Conservation (phyloP, 2,113 vertebrate genomes). For the Pseudois nayaur region DNA sequence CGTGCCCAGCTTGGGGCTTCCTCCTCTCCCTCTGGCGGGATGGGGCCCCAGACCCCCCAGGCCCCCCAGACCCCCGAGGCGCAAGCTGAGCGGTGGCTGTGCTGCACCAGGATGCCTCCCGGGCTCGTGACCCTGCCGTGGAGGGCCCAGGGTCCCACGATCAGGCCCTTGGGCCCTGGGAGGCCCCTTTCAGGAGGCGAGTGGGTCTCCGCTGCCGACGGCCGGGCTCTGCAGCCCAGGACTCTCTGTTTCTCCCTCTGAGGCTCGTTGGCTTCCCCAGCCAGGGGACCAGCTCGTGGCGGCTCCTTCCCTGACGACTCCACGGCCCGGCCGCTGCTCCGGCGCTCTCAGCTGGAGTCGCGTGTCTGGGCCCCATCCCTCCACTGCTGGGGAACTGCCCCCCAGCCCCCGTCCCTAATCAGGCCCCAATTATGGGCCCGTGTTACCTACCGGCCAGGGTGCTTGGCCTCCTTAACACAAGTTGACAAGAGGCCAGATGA, state of each 20-base stretch:
- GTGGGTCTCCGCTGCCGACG: rapidly evolving
- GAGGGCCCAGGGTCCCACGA: neutral
- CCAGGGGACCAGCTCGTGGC: neutral
- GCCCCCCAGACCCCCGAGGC: neutral
- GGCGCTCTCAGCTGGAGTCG: rapidly evolving
- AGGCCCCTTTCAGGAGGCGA: rapidly evolving
- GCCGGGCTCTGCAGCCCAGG: neutral
- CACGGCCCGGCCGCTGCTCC: rapidly evolving
- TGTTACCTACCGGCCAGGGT: neutral
- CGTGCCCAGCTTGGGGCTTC: rapidly evolving
- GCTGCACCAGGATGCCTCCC: rapidly evolving
- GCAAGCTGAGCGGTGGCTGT: neutral
- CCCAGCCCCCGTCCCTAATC: neutral
- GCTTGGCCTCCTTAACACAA: neutral
- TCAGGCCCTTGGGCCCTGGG: rapidly evolving
- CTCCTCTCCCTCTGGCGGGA: rapidly evolving
- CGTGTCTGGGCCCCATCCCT: rapidly evolving
- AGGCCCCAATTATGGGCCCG: neutral
- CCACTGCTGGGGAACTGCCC: neutral
- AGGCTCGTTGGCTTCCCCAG: too few species aligned
- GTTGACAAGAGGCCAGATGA: neutral
- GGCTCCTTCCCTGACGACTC: rapidly evolving
- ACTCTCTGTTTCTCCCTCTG: neutral
- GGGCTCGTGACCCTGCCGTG: rapidly evolving
- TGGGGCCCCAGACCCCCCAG: neutral